Evolutionary conservation across 2,113 vertebrate genomes (phyloP), one percentile per base, ranked within the genome.

Genomic region (Zosterops hypoxanthus): DNA sequence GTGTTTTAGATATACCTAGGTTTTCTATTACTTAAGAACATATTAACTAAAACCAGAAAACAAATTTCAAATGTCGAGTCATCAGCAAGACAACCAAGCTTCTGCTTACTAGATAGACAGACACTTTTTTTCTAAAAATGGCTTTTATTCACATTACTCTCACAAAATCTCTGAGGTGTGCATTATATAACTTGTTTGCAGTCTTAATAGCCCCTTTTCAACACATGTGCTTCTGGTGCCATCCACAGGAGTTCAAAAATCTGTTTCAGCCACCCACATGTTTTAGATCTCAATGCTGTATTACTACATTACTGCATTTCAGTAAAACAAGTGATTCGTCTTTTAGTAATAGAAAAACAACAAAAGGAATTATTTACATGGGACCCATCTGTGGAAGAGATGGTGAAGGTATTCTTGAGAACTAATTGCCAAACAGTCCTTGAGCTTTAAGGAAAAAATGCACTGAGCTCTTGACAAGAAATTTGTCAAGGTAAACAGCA

Each of bases 221-320:
- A 80, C 41, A 86, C 3, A 19, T 24, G 61, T 90, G 50, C 57
- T 88, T 93, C 70, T 95, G 90, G 79, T 97, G 82, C 92, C 85
- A 88, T 94, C 85, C 92, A 93, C 82, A 94, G 92, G 82, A 91
- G 59, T 65, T 80, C 57, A 88, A 69, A 93, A 82, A 79, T 77
- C 47, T 89, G 15, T 82, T 65, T 81, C 47, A 47, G 36, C 9
- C 16, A 60, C 31, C 59, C 19, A 21, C 24, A 14, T 10, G 10
- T 76, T 87, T 89, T 49, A 90, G 41, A 82, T 41, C 41, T 76
- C 36, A 46, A n/a, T 57, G n/a, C 12, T 65, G 9, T 34, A 52
- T 56, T 46, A 12, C 12, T 59, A 3, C 22, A 53, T 41, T 53
- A 28, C 52, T 66, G 44, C 25, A 52, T 44, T 33, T 65, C 70